Evolutionary conservation across 2,113 vertebrate genomes (phyloP), one percentile per base, ranked within the genome.

Genomic region (Eclectus roratus): DNA sequence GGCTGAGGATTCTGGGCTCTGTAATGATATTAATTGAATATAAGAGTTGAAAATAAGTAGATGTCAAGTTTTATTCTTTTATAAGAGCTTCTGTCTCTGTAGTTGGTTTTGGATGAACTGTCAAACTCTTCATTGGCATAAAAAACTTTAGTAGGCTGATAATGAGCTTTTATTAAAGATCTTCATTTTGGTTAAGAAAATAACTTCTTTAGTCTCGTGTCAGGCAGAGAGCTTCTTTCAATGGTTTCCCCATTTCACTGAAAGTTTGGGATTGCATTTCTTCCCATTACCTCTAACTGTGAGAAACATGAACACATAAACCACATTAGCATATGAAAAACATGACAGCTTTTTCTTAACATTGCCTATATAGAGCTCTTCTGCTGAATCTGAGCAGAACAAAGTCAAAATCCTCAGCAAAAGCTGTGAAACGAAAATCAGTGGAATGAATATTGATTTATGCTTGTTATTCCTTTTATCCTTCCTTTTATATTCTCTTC

Each of bases 101-200:
- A 64, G 44, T 44, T 84, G 69, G n/a, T 55, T 78, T 82, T 50
- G 50, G 70, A 79, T 29, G 35, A 96, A 85, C 55, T 88, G 80
- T 93, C 90, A 91, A 55, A 81, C n/a, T 85, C 49, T 85, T 85
- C 66, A 63, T 14, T 47, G 35, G 71, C 23, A 85, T n/a, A 65
- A 81, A 84, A 91, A 69, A 27, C 14, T 53, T 41, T 9, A 79
- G 61, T 60, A 61, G 71, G 50, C 55, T 82, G 55, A 70, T 91
- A 94, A 91, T 70, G 52, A 79, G 87, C 60, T 88, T 85, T 78
- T 55, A 81, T 88, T 50, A 80, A 44, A 70, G 50, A 61, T 37
- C 71, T 85, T 60, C 28, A 61, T 81, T 88, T 82, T 56, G n/a
- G 41, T 79, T 61, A 93, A 68, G 77, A 85, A 94, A 93, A 85